These are phyloP conservation scores for Hepsetus odoe DNA, from an alignment of 2,113 vertebrate genomes.

Conservation along the genomic window DNA sequence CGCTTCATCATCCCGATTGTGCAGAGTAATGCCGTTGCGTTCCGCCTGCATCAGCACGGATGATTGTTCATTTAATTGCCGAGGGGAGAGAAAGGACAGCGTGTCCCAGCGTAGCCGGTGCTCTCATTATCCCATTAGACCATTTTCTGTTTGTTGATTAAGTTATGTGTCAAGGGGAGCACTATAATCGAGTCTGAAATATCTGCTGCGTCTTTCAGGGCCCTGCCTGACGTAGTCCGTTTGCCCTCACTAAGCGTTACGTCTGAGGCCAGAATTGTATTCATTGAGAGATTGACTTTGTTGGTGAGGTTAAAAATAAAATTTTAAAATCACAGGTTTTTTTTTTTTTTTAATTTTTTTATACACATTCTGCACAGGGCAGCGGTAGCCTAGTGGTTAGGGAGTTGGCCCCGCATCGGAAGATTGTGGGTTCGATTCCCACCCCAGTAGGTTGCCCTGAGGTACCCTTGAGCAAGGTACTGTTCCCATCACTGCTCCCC, in stretches of 20 bases:
- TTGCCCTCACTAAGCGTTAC: not conserved
- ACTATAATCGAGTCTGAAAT: slow-evolving; percentile 6
- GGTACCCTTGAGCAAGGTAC: no score
- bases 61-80: slow-evolving; percentile 17
- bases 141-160: slow-evolving; percentile 39
- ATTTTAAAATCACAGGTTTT: no score
- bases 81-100: slow-evolving; percentile 26
- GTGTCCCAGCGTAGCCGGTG: not conserved
- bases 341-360: no score
- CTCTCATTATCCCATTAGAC: slow-evolving; percentile 31
- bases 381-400: no score
- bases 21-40: not conserved
- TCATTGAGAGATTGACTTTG: not conserved
- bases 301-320: no score
- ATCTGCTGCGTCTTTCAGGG: not conserved
- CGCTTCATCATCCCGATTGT: slow-evolving; percentile 10
- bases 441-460: no score
- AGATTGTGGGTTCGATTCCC: no score
- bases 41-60: slow-evolving; percentile 37
- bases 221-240: not conserved
- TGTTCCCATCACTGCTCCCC: no score
- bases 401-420: no score
- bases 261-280: no score
- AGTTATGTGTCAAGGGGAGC: slow-evolving; percentile 11
- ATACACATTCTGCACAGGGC: no score